Evolutionary conservation across 2,113 vertebrate genomes (phyloP).

Genomic region (Rhadina sibilatrix): DNA sequence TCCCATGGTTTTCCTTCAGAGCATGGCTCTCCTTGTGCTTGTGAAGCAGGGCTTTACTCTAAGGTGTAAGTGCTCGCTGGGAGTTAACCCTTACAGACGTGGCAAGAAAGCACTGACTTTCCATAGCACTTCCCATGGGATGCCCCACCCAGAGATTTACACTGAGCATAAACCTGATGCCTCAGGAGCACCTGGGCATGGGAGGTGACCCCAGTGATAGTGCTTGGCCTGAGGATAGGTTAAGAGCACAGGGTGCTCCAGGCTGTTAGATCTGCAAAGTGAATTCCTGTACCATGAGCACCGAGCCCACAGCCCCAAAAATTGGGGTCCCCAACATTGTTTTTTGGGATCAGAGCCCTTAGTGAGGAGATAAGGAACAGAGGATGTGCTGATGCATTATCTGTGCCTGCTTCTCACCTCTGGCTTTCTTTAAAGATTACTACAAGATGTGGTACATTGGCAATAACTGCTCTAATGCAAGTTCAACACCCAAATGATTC

Average conservation of each 20-base stretch:
- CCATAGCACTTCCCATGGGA: not conserved
- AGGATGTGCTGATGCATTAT: not conserved
- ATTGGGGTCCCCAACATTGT: not conserved
- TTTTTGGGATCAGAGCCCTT: not conserved
- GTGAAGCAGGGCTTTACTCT: not conserved
- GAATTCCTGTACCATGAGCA: accelerated
- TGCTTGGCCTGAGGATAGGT: accelerated
- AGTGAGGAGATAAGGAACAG: not conserved
- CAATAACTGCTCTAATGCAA: not conserved
- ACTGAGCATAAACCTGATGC: not conserved
- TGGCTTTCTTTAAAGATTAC: not conserved
- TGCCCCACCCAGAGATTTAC: not conserved
- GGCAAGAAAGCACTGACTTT: not conserved
- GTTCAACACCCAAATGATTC: not conserved
- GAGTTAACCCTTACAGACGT: not conserved
- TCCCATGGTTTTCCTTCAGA: not conserved
- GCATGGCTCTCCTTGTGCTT: not conserved
- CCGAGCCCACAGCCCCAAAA: accelerated
- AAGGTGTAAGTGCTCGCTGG: not conserved
- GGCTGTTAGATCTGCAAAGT: not conserved
- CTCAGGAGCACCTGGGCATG: not conserved
- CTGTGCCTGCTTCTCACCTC: not conserved
- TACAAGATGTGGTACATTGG: not conserved
- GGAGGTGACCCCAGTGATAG: accelerated
- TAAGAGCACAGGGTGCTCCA: not conserved